Percentiles rank a stretch among this genome's conserved stretches.
These are phyloP conservation scores for Tethya wilhelma DNA, from an alignment of 37 sponge, comb jelly and placozoan species.

Conservation along the genomic window DNA sequence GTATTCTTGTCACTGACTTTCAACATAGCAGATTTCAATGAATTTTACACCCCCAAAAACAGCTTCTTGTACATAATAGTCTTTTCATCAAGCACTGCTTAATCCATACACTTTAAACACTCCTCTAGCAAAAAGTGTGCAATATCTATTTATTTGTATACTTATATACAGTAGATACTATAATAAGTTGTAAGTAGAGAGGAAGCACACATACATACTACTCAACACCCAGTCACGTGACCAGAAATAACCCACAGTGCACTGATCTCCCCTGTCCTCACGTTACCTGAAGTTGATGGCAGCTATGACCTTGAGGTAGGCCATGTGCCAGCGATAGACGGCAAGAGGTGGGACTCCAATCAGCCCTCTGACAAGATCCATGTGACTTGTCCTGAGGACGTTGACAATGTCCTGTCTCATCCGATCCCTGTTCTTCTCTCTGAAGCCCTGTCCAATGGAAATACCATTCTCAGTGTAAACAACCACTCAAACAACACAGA, in stretches of 20 bases:
- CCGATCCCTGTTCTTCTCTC: slow-evolving; percentile 94
- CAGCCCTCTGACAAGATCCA: slow-evolving; percentile 83
- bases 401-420: slow-evolving; percentile 92
- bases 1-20: no score
- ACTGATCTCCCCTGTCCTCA: no score
- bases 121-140: no score
- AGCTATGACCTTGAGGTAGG: slow-evolving; percentile 28
- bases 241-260: background rate
- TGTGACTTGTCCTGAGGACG: slow-evolving; percentile 88
- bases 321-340: slow-evolving; percentile 60
- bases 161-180: background rate
- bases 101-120: no score
- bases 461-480: no score
- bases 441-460: slow-evolving; percentile 65
- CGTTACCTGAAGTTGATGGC: slow-evolving; percentile 32
- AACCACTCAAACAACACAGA: no score
- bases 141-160: no score
- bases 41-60: no score
- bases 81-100: no score
- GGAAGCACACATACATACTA: background rate
- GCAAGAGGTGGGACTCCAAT: slow-evolving; percentile 82
- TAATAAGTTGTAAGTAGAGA: background rate
- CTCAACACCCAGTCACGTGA: background rate
- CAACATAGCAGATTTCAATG: no score
- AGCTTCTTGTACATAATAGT: no score